A percentile compares a stretch with the other conserved stretches of the same genome.
Evolutionary conservation across 2,888 invertebrate species (phyloP).

Genomic region (Vanessa cardui): DNA sequence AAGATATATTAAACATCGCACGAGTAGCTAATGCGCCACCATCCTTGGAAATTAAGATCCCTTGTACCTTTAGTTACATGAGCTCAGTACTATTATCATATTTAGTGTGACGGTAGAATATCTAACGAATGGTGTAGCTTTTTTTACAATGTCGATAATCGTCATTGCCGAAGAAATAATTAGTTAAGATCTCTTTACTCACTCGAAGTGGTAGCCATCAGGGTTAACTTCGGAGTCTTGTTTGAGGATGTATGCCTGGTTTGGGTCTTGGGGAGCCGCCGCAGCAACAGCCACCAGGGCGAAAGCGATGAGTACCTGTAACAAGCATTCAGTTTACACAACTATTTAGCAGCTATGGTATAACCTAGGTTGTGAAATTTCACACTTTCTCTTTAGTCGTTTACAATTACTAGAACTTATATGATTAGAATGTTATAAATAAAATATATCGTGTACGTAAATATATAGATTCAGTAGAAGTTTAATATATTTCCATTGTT

Average conservation of each 20-base stretch:
- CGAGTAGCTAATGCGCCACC: too few species aligned
- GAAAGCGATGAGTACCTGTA: conserved; percentile 59
- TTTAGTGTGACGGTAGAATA: too few species aligned
- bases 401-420: too few species aligned
- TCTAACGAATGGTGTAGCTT: too few species aligned
- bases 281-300: conserved; percentile 58
- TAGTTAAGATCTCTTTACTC: conserved; percentile 43
- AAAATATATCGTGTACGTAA: too few species aligned
- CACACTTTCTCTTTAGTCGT: conserved; percentile 13
- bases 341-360: background rate
- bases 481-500: background rate
- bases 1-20: too few species aligned
- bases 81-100: too few species aligned
- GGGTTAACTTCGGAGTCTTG: conserved; percentile 63
- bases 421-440: too few species aligned
- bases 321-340: conserved; percentile 13
- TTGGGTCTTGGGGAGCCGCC: conserved; percentile 58
- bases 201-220: conserved; percentile 69
- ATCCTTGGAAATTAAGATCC: too few species aligned
- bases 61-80: too few species aligned
- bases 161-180: too few species aligned
- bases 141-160: too few species aligned
- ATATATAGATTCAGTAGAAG: background rate
- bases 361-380: background rate
- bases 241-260: conserved; percentile 62